Conservation (phyloP, 92 coral and sea anemone species). For the Phenganax subtilis region DNA sequence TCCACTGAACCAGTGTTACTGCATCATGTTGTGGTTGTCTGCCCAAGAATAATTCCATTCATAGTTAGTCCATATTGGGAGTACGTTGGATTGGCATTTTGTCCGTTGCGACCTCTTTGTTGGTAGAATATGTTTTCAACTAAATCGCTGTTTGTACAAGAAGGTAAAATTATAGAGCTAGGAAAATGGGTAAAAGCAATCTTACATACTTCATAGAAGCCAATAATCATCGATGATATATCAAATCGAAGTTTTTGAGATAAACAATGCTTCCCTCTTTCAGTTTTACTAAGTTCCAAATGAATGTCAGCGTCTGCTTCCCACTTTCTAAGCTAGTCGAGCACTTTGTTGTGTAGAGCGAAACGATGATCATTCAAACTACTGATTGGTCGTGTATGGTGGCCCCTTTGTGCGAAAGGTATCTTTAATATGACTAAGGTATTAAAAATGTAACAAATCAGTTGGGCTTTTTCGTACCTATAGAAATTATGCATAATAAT, state of each 20-base stretch:
- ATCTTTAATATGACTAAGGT: not conserved
- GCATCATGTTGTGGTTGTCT: slow-evolving; percentile 39
- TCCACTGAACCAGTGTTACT: slow-evolving; percentile 20
- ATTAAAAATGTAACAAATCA: not conserved
- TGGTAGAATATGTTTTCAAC: slow-evolving; percentile 49
- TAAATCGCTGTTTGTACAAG: slow-evolving; percentile 30
- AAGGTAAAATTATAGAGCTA: slow-evolving; percentile 18
- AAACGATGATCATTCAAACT: slow-evolving; percentile 11
- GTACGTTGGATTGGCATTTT: slow-evolving; percentile 54
- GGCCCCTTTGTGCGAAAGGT: not conserved
- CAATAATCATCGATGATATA: slow-evolving; percentile 29
- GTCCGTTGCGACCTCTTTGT: slow-evolving; percentile 46
- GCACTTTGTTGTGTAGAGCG: not conserved
- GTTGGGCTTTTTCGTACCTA: too few relatives aligned
- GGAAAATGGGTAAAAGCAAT: slow-evolving; percentile 10
- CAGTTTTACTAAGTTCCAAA: slow-evolving; percentile 12
- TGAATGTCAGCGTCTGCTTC: not conserved
- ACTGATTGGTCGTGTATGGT: not conserved
- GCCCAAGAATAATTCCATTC: slow-evolving; percentile 49
- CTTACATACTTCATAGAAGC: slow-evolving; percentile 9
- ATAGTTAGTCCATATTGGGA: slow-evolving; percentile 51
- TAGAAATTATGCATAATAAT: too few relatives aligned
- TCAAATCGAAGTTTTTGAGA: slow-evolving; percentile 19
- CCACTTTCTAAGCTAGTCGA: not conserved
- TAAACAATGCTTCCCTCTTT: not conserved